These are phyloP conservation scores for Salpingus planirostris DNA, from an alignment of 2,888 invertebrate species.

Conservation along the genomic window DNA sequence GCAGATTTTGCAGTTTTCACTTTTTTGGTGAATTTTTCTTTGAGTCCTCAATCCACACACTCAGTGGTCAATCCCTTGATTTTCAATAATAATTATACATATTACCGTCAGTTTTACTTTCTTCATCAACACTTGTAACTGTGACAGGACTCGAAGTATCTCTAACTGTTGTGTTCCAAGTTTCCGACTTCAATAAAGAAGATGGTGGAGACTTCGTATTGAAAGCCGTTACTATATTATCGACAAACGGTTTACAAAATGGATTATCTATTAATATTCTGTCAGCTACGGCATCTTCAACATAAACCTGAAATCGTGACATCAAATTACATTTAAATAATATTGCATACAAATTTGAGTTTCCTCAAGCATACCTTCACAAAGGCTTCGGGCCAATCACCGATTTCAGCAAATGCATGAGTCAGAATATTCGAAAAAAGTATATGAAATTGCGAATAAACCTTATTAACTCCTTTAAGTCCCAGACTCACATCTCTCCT, in stretches of 20 bases:
- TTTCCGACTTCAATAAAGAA: conserved; percentile 57
- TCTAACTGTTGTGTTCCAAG: conserved; percentile 43
- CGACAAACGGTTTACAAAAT: conserved; percentile 83
- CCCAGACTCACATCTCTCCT: conserved; percentile 62
- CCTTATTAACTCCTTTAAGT: conserved; percentile 61
- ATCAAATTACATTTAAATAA: not conserved
- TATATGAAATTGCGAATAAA: conserved; percentile 71
- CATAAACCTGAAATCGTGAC: conserved; percentile 64
- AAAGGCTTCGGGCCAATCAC: conserved; percentile 87
- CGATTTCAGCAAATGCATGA: conserved; percentile 71
- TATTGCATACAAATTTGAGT: no score
- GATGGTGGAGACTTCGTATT: conserved; percentile 69
- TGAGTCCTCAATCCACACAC: no score
- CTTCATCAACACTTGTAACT: conserved; percentile 49
- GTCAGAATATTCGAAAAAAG: conserved; percentile 77
- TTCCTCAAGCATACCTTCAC: conserved; percentile 66
- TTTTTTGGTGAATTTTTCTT: conserved; percentile 5
- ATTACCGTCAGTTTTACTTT: conserved; percentile 40
- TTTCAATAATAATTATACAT: not conserved
- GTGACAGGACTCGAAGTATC: conserved; percentile 41
- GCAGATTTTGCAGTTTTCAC: no score
- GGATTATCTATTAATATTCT: conserved; percentile 89
- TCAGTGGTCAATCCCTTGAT: conserved; percentile 1
- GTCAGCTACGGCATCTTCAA: conserved; percentile 91
- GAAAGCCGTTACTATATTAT: conserved; percentile 82